Evolutionary conservation across 1,140 invertebrate species (phyloP), one percentile per base, ranked within the genome.

Genomic region (Colletes latitarsis): DNA sequence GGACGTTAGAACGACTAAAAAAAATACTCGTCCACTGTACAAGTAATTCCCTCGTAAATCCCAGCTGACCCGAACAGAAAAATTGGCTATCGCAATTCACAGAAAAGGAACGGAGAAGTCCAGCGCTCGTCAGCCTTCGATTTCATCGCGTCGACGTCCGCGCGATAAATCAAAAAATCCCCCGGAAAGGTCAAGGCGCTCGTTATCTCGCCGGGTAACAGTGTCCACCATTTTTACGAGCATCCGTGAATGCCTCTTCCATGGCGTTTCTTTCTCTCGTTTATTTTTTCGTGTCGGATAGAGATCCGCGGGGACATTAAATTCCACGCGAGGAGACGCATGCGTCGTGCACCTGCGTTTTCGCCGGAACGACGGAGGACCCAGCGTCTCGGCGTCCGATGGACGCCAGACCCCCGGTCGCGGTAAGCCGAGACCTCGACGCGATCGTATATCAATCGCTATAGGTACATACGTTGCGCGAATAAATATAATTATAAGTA

Each of bases 401-500:
- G 53, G 58, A 43, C 73, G 58, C 39, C 15, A 46, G 57, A n/a
- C 78, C 70, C 70, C 73, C 30, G 30, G 82, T 55, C 81, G 74
- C 66, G 83, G 88, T 87, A 90, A 88, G 82, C 74, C 69, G 83
- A 89, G 88, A 85, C 82, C 85, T 90, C 83, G 87, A 72, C 78
- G 78, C 77, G 88, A 89, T 90, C 88, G 83, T 91, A 91, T 92
- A 91, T 91, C 90, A 90, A 91, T 90, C 81, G 78, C 83, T 86
- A 88, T 84, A 86, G 82, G 79, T 71, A 69, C 81, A 85, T 86
- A 88, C 85, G 88, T 77, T 82, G 88, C 82, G 85, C 87, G 91
- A 90, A 92, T 92, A 92, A 93, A 91, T 92, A 90, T 92, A 92
- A 92, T 92, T 91, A 92, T 89, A 93, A 92, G 90, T 92, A 90